Percentiles rank a stretch among this genome's conserved stretches.
phyloP scores from a whole-genome alignment of 1,140 invertebrate genomes.

The Campoletis sonorensis region DNA sequence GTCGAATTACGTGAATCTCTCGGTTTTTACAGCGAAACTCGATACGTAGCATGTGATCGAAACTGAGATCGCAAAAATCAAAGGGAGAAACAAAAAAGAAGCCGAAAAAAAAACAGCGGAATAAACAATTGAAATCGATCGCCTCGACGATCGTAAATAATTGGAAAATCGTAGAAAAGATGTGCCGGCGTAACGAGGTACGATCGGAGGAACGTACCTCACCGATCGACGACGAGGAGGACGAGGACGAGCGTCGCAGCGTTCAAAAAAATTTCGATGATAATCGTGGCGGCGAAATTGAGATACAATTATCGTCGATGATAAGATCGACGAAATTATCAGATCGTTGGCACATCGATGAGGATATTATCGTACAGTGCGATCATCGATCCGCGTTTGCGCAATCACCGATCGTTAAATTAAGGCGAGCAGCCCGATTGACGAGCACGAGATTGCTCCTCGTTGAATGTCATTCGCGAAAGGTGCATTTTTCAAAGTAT shows the following conservation, averaged over 20 bases:
- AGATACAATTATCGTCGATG: neutral
- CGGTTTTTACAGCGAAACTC: no score
- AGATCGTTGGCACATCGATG: neutral
- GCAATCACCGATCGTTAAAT: slow-evolving; percentile 1
- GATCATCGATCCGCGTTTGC: neutral
- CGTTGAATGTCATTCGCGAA: neutral
- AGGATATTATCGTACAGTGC: neutral
- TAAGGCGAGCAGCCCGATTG: neutral
- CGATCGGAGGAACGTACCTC: slow-evolving; percentile 55
- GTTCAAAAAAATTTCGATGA: neutral
- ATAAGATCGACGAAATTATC: neutral
- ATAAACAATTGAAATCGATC: slow-evolving; percentile 18
- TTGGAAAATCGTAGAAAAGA: slow-evolving; percentile 29
- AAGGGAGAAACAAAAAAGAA: neutral
- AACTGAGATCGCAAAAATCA: neutral
- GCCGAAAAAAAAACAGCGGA: neutral
- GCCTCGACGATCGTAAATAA: slow-evolving; percentile 23
- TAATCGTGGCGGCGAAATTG: neutral
- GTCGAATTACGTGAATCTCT: no score
- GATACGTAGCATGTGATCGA: neutral
- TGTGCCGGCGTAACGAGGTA: slow-evolving; percentile 49
- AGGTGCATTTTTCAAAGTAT: neutral
- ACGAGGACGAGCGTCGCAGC: neutral
- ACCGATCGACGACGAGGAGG: slow-evolving; percentile 4
- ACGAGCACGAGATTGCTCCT: neutral